Conservation (phyloP, 2,888 invertebrate genomes). For the Erebia epiphron region DNA sequence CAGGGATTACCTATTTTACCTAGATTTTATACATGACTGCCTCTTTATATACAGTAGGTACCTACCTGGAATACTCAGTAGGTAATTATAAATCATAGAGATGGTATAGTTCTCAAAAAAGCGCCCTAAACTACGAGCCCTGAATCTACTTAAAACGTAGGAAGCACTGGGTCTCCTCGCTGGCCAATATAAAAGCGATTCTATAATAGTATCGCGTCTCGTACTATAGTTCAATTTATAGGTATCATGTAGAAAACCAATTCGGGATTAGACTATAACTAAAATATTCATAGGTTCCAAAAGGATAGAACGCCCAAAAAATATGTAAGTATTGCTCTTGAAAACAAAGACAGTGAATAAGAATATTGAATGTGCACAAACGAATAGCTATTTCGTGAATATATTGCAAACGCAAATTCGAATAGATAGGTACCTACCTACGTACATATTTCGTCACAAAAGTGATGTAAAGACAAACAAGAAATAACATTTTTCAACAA, state of each 20-base stretch:
- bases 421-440: no score
- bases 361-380: conserved; percentile 10
- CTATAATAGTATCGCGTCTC: no score
- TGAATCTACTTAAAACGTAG: no score
- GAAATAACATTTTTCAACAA: neutral
- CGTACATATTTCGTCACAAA: conserved; percentile 3
- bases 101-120: no score
- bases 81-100: no score
- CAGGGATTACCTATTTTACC: neutral
- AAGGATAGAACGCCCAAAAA: neutral
- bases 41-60: neutral
- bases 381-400: conserved; percentile 14
- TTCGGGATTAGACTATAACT: no score
- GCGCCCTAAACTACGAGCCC: neutral
- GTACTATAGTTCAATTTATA: no score
- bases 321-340: neutral
- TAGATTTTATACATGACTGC: conserved; percentile 5
- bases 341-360: neutral
- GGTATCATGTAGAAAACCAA: no score
- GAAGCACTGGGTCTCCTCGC: no score
- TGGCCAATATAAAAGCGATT: no score
- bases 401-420: neutral
- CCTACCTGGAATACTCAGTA: neutral
- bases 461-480: neutral
- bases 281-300: neutral